A percentile compares a stretch with the other conserved stretches of the same genome.
Conservation (phyloP, 2,888 invertebrate genomes). For the Automeris io region DNA sequence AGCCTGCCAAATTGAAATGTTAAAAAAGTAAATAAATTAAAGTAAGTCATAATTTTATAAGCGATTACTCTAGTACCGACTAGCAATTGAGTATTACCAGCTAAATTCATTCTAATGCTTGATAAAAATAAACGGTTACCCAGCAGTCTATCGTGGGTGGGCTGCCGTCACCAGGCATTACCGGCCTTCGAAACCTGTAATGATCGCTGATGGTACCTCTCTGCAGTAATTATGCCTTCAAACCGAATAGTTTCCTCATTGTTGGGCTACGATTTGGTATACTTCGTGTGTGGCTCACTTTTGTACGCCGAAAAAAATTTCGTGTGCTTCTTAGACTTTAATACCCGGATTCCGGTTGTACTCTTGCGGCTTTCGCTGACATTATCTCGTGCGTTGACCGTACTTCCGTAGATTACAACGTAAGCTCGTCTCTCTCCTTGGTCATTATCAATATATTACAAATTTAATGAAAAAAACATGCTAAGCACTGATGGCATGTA, state of each 20-base stretch:
- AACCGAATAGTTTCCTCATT: slow-evolving; percentile 51
- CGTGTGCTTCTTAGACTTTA: slow-evolving; percentile 7
- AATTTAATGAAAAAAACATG: too few species aligned
- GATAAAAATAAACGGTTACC: slow-evolving; percentile 9
- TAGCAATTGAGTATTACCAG: slow-evolving; percentile 3
- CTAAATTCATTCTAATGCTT: slow-evolving; percentile 1
- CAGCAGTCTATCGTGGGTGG: slow-evolving; percentile 39
- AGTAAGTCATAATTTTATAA: too few species aligned
- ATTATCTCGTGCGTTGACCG: slow-evolving; percentile 7
- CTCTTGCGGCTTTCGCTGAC: background rate
- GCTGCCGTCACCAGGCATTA: slow-evolving; percentile 34
- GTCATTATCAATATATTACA: too few species aligned
- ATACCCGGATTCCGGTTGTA: slow-evolving; percentile 7
- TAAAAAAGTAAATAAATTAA: too few species aligned
- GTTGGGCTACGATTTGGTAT: slow-evolving; percentile 48
- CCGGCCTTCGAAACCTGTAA: slow-evolving; percentile 31
- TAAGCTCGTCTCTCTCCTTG: slow-evolving; percentile 5
- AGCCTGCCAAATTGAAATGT: too few species aligned
- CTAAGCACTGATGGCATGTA: too few species aligned
- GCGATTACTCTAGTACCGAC: too few species aligned
- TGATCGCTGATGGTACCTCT: slow-evolving; percentile 50
- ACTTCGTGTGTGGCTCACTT: slow-evolving; percentile 51
- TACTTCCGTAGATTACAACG: background rate
- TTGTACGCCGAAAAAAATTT: slow-evolving; percentile 14
- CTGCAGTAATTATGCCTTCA: slow-evolving; percentile 54